Conservation (phyloP, 2,797 vertebrate species). For the Tangara arthus region DNA sequence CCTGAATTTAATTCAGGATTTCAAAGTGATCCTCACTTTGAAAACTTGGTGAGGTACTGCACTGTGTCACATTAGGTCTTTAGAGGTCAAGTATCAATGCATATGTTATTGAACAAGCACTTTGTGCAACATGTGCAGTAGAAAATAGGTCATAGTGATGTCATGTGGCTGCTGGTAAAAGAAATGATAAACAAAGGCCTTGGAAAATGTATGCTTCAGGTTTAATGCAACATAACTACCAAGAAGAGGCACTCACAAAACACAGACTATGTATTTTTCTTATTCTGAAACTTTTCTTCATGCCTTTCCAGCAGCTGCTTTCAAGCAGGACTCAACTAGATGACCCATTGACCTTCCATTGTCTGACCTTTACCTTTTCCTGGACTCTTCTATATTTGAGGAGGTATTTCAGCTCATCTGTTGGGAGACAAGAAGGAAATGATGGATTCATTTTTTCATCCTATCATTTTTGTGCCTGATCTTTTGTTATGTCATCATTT, state of each 20-base stretch:
- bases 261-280: background rate
- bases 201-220: fast-evolving
- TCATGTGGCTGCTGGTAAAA: background rate
- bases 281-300: background rate
- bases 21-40: background rate
- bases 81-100: background rate
- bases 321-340: background rate
- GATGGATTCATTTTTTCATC: background rate
- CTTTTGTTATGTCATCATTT: background rate
- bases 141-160: background rate
- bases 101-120: background rate
- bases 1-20: background rate
- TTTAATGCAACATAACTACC: background rate
- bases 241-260: background rate
- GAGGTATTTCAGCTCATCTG: background rate
- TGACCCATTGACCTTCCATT: background rate
- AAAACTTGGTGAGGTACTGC: background rate
- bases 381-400: background rate
- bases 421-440: background rate
- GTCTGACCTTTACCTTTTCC: background rate
- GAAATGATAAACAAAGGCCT: background rate
- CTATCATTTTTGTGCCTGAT: background rate
- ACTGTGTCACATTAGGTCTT: background rate
- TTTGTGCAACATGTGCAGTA: background rate
- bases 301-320: background rate